Conservation (phyloP, 2,888 invertebrate genomes). For the Hemistola chrysoprasaria region DNA sequence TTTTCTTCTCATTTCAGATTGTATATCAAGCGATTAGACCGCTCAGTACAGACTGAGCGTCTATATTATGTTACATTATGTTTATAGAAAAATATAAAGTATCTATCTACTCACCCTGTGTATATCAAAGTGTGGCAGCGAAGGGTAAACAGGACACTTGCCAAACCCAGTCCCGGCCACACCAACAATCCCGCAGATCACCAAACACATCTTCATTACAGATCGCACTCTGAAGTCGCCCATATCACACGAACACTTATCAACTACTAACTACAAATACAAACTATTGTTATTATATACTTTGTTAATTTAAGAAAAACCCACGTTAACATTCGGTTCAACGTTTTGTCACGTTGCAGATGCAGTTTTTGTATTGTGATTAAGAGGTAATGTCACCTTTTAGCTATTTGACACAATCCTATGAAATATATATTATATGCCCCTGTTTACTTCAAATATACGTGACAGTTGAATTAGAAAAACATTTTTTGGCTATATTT, state of each 20-base stretch:
- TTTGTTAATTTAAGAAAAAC: conserved; percentile 2
- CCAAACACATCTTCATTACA: conserved; percentile 40
- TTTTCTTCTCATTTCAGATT: no score
- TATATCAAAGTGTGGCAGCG: conserved; percentile 85
- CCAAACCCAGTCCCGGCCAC: conserved; percentile 81
- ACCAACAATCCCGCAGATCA: conserved; percentile 46
- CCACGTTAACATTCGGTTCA: no score
- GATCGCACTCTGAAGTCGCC: conserved; percentile 57
- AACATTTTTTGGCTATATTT: no score
- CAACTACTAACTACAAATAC: conserved; percentile 14
- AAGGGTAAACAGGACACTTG: conserved; percentile 85
- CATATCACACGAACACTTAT: conserved; percentile 46
- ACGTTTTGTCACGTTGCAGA: conserved; percentile 1
- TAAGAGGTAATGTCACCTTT: no score
- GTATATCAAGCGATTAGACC: no score
- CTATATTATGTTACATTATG: no score
- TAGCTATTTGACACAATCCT: no score
- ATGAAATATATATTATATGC: no score
- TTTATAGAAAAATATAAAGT: neutral
- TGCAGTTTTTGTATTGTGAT: conserved; percentile 14
- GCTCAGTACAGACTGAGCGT: no score
- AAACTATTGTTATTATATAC: conserved; percentile 18
- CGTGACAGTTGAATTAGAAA: no score
- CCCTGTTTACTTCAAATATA: no score
- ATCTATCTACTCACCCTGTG: conserved; percentile 84